Percentiles rank a stretch among this genome's conserved stretches.
Conservation (phyloP, 92 coral and sea anemone genomes). For the Epizoanthus fatuus region DNA sequence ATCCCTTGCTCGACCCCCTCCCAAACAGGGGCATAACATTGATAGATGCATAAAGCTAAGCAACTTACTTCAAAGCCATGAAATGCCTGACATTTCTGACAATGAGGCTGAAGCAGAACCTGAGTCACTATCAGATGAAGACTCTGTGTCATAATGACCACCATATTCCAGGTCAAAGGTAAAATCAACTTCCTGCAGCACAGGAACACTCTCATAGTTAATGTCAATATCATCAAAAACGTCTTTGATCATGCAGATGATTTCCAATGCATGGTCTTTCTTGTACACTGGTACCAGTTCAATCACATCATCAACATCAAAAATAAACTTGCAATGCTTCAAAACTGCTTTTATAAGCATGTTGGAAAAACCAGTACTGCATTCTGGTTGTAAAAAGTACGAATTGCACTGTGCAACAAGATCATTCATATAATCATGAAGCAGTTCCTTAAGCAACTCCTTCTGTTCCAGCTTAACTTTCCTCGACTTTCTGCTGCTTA, state of each 20-base stretch:
- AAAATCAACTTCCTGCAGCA: constrained; percentile 20
- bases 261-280: constrained; percentile 42
- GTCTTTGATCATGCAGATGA: constrained; percentile 59
- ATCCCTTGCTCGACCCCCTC: no score
- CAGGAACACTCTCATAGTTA: constrained; percentile 29
- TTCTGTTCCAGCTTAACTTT: constrained; percentile 14
- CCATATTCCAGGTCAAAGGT: constrained; percentile 49
- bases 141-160: constrained; percentile 25
- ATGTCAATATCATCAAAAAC: constrained; percentile 35
- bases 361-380: constrained; percentile 31
- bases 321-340: constrained; percentile 24
- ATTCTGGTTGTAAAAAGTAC: constrained; percentile 39
- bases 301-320: constrained; percentile 12
- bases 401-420: constrained; percentile 23
- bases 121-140: constrained; percentile 27
- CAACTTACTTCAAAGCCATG: not conserved
- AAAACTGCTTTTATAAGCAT: constrained; percentile 11
- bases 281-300: constrained; percentile 37
- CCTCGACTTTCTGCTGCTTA: not conserved
- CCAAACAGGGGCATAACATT: no score
- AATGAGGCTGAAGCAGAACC: constrained; percentile 11
- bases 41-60: no score
- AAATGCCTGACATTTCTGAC: constrained; percentile 12
- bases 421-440: constrained; percentile 24
- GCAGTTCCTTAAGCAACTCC: constrained; percentile 39